Base-by-base conservation (phyloP, 2,888 invertebrate species). In the Kuschelorhynchus macadamiae region DNA sequence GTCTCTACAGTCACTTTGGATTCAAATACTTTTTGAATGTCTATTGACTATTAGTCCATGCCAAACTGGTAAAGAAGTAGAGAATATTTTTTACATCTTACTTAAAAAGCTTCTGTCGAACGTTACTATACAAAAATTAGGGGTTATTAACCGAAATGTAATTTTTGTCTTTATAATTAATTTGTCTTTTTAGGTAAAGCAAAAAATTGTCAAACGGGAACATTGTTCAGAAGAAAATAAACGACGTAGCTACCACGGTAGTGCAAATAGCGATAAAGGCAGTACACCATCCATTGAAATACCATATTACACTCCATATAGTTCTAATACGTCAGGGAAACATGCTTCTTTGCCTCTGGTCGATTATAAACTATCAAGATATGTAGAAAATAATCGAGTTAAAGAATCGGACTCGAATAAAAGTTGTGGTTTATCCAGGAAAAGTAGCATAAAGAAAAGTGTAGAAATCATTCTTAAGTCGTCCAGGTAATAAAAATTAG, bases 341-440 rank as follows among this genome's bases (percentile, higher is more conserved):
- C 56, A 68, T 8, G 52, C 65, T 2, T 64, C 73, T 20, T 55
- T 76, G 30, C 74, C 75, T 20, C 36, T 74, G 42, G 74, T 74
- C 1, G 71, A 75, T 44, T 73, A 71, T 53, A 74, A 77, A 64
- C 67, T 72, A 49, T 55, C 49, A 4, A 67, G 61, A 46, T 65
- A 36, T 30, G 47, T 57, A 2, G 64, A 68, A 4, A 56, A 46
- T 14, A 50, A 41, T 7, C 52, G 47, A 8, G 39, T 44, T 5
- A 41, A 18, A 11, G 41, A 59, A n/a, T 59, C 60, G 3, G 68
- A 53, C 7, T 57, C 65, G 7, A 56, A 52, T 39, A 55, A 65
- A n/a, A 66, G 52, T 39, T 21, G 30, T 11, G 49, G 32, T 2
- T n/a, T 61, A 17, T 62, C 59, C 7, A 63, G 36, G 36, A 63